These are phyloP conservation scores for Andricus grossulariae DNA, from an alignment of 1,140 invertebrate species.

Conservation along the genomic window DNA sequence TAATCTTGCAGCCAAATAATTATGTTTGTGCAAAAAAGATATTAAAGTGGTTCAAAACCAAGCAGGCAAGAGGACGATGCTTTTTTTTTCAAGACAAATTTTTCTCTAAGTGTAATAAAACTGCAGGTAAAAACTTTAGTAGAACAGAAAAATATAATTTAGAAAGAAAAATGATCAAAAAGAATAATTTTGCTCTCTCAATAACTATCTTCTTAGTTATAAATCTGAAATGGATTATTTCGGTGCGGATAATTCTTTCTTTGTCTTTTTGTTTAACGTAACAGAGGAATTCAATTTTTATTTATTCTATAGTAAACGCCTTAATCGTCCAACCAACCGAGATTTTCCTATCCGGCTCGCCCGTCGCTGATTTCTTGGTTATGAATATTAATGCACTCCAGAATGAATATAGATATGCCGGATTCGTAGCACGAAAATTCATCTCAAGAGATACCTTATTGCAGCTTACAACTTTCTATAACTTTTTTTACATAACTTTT, in stretches of 20 bases:
- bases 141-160: neutral
- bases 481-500: neutral
- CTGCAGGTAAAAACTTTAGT: neutral
- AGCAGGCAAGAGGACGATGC: too few species aligned
- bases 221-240: neutral
- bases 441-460: slow-evolving; percentile 24
- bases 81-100: too few species aligned
- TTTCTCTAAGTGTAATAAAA: neutral
- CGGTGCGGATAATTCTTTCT: neutral
- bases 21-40: too few species aligned
- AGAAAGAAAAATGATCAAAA: neutral
- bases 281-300: neutral
- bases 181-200: neutral
- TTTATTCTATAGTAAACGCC: slow-evolving; percentile 8
- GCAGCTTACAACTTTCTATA: neutral
- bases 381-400: slow-evolving; percentile 23
- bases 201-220: too few species aligned
- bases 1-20: too few species aligned
- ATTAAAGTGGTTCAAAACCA: too few species aligned
- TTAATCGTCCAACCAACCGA: slow-evolving; percentile 19
- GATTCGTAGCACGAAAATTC: slow-evolving; percentile 7
- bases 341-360: slow-evolving; percentile 3
- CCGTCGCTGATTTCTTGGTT: slow-evolving; percentile 18
- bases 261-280: neutral
- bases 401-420: slow-evolving; percentile 17